Conservation (phyloP, 2,888 invertebrate genomes). For the Brachynemurus nebulosus region DNA sequence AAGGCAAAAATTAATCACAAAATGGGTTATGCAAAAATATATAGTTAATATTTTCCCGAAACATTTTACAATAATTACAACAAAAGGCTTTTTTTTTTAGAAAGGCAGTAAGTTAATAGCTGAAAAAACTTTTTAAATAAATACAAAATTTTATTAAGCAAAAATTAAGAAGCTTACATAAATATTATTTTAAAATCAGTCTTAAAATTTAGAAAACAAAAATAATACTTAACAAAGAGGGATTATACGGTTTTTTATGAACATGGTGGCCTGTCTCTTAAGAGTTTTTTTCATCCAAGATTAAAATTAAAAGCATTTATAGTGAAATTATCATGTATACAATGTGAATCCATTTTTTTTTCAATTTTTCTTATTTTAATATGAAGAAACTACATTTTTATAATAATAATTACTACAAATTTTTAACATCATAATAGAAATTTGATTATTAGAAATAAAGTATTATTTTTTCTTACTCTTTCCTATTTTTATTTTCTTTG, state of each 20-base stretch:
- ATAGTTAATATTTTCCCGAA: not conserved
- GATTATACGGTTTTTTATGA: too few species aligned
- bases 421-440: not conserved
- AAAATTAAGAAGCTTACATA: not conserved
- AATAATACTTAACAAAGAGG: not conserved
- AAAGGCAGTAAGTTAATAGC: slow-evolving; percentile 1
- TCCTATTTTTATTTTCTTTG: slow-evolving; percentile 4
- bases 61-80: slow-evolving; percentile 1
- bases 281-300: too few species aligned
- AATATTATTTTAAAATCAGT: slow-evolving; percentile 1
- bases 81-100: not conserved
- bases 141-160: not conserved
- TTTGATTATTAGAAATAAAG: slow-evolving; percentile 2
- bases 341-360: not conserved
- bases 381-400: not conserved
- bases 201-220: not conserved
- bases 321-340: slow-evolving; percentile 2
- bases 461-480: slow-evolving; percentile 12
- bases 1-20: slow-evolving; percentile 2
- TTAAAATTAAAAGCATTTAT: too few species aligned
- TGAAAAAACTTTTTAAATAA: not conserved
- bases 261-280: too few species aligned
- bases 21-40: slow-evolving; percentile 2
- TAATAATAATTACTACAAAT: not conserved
- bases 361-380: not conserved